Base-by-base conservation (phyloP, 2,113 vertebrate species). In the Amblyopsis rosae region DNA sequence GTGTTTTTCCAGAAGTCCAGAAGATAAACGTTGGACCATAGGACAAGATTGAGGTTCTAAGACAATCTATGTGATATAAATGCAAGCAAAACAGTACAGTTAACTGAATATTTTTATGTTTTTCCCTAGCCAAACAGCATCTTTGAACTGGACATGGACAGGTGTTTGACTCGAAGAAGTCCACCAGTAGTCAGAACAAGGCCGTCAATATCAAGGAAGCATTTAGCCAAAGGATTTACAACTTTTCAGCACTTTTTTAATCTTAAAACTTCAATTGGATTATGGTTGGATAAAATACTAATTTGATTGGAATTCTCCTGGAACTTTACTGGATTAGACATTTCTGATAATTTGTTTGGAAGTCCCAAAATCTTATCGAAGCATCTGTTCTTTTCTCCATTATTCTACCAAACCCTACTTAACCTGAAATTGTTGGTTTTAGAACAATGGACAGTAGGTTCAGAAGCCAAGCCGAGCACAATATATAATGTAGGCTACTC, bases 221-320 rank as follows among this genome's bases (percentile, higher is more conserved):
- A 79, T 77, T 87, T 76, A 75, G 83, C 59, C 65, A 53, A 45
- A 12, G 35, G 26, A 15, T 62, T 79, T 69, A 17, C 54, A 51
- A 33, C 11, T 0, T 72, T 17, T 75, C 35, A 41, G 35, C 7
- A 41, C 35, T 58, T 51, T 1, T 53, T 16, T 6, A 41, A 41
- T 41, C 4, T 41, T 5, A 59, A 53, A 5, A 13, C 0, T 6
- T 69, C 4, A 16, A 8, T 17, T 26, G 54, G 54, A 55, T 55
- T 55, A 55, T 55, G 6, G 54, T 26, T 26, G 26, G 26, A 26
- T 26, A 26, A 26, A 26, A 26, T 3, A 41, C 35, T 41, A 5
- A 41, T 41, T 41, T 8, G 35, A 41, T 8, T 41, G 35, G 35
- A 41, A 41, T 41, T 41, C 35, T 41, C 11, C 3, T 15, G n/a